Conservation (phyloP, 2,888 invertebrate species). For the Epirrita christyi region DNA sequence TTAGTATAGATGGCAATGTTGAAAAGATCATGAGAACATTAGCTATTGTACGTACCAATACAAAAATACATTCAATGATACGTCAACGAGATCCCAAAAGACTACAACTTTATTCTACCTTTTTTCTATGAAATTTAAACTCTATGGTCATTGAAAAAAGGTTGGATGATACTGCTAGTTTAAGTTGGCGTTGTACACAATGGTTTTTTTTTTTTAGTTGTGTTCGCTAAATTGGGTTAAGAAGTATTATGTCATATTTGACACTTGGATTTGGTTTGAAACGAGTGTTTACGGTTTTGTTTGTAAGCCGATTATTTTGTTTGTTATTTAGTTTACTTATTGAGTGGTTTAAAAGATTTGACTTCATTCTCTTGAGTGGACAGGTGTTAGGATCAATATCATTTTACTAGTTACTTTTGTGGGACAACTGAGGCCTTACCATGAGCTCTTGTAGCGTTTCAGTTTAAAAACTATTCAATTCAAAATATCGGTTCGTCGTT, state of each 20-base stretch:
- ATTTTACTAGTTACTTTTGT: slow-evolving; percentile 12
- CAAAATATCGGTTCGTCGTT: no score
- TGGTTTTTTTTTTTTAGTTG: slow-evolving; percentile 52
- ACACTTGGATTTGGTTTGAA: slow-evolving; percentile 52
- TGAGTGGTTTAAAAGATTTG: slow-evolving; percentile 38
- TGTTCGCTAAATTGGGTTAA: slow-evolving; percentile 73
- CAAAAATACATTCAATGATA: slow-evolving; percentile 66
- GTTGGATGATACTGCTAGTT: background rate
- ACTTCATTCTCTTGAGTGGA: slow-evolving; percentile 29
- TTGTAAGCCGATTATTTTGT: slow-evolving; percentile 69
- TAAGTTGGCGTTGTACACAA: slow-evolving; percentile 36
- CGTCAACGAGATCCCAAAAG: slow-evolving; percentile 66
- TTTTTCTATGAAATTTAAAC: slow-evolving; percentile 36
- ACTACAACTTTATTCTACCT: slow-evolving; percentile 16
- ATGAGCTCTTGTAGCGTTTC: no score
- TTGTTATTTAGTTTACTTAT: slow-evolving; percentile 58
- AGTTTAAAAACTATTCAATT: no score
- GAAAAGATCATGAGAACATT: slow-evolving; percentile 81
- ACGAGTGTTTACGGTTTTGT: slow-evolving; percentile 65
- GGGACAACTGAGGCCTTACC: no score
- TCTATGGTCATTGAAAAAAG: slow-evolving; percentile 33
- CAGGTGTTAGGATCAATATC: slow-evolving; percentile 29
- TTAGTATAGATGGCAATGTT: slow-evolving; percentile 80
- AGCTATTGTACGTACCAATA: slow-evolving; percentile 66
- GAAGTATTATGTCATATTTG: slow-evolving; percentile 58